Base-by-base conservation (phyloP, 2,888 invertebrate species). In the Incurvaria masculella region DNA sequence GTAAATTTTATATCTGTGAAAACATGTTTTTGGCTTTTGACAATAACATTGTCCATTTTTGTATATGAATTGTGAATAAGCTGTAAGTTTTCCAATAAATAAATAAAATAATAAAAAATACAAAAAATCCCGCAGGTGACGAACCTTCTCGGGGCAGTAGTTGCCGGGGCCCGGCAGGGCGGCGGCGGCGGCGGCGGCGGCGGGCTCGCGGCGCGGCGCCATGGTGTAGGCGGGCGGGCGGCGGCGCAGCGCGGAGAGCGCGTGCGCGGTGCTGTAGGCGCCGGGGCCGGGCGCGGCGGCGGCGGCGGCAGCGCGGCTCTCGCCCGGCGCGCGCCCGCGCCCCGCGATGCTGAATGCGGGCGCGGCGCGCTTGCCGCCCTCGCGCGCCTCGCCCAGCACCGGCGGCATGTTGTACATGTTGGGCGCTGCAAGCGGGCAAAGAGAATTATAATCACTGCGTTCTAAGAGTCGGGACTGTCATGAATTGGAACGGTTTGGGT, bases 331-430 rank as follows among this genome's bases (percentile, higher is more conserved):
- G 54, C 71, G 74, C 54, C 88, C 89, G 53, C 95, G 82, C 6
- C 94, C 91, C 6, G 90, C 86, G 57, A 97, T 89, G 47, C 94
- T 91, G 68, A 88, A 97, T 8, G 94, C 87, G 2, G 97, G 96
- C 2, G 95, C 87, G 42, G 89, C 87, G 65, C 84, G 68, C 68
- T 83, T 63, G 66, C 79, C 59, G 59, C 81, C 78, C 52, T 79
- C 78, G 49, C 72, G 71, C 18, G 78, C 74, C 57, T 63, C 86
- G 67, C 65, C 86, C 61, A 93, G 81, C 48, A 87, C 87, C 46
- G 91, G 85, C 51, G 91, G 91, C 69, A 94, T 89, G 61, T 87
- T 89, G 78, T 94, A 94, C 54, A 90, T 87, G 71, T 94, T 94
- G 48, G 94, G 94, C 61, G 91, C 94, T 93, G 76, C 44, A 76